These are phyloP conservation scores for Carassius gibelio DNA, from an alignment of 2,113 vertebrate species.

Conservation along the genomic window DNA sequence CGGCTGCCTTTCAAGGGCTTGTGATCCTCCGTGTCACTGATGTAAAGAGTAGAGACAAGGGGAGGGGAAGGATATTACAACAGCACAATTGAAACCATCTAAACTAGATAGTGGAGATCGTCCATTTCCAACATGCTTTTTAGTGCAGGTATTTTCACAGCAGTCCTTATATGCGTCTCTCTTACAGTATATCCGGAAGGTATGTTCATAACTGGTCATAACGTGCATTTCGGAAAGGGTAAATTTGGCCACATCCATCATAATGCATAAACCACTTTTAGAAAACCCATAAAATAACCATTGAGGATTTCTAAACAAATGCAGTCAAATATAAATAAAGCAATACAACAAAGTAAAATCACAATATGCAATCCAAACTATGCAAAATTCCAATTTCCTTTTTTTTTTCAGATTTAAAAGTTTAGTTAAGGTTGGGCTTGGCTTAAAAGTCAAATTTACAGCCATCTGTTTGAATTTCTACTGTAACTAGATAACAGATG, in stretches of 20 bases:
- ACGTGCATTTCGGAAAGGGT: slow-evolving; percentile 9
- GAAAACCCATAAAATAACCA: background rate
- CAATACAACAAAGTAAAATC: slow-evolving; percentile 5
- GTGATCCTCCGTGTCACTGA: slow-evolving; percentile 94
- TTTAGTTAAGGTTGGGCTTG: background rate
- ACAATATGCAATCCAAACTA: slow-evolving; percentile 1
- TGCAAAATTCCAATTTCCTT: background rate
- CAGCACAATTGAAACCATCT: background rate
- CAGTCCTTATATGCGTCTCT: slow-evolving; percentile 13
- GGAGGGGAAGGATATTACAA: slow-evolving; percentile 14
- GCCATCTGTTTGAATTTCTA: background rate
- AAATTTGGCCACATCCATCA: background rate
- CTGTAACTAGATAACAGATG: slow-evolving; percentile 42
- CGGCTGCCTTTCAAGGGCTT: slow-evolving; percentile 96
- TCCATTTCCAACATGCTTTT: slow-evolving; percentile 34
- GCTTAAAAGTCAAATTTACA: background rate
- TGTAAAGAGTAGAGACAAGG: slow-evolving; percentile 50
- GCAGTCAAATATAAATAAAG: background rate
- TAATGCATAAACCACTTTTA: slow-evolving; percentile 28
- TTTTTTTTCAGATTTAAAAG: background rate
- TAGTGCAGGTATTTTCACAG: slow-evolving; percentile 11
- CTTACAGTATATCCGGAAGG: slow-evolving; percentile 4
- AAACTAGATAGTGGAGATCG: background rate
- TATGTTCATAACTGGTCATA: background rate
- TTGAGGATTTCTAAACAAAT: slow-evolving; percentile 7